A percentile compares a stretch with the other conserved stretches of the same genome.
Evolutionary conservation across 2,888 invertebrate species (phyloP).

Genomic region (Ectemnius lituratus): DNA sequence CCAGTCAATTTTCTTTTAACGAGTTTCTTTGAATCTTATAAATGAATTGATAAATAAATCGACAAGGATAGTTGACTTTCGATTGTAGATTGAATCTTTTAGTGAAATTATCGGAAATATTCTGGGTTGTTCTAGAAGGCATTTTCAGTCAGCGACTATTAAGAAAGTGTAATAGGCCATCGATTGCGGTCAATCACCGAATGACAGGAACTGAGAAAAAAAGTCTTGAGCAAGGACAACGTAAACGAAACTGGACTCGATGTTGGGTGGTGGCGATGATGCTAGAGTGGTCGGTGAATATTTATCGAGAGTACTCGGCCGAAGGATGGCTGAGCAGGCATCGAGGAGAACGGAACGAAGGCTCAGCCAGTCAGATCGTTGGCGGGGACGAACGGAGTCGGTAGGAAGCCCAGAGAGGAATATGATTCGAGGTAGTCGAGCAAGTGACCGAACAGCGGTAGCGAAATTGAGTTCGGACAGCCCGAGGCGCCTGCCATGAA

Average conservation of each 20-base stretch:
- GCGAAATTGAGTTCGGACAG: slow-evolving; percentile 64
- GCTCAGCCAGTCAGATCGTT: not conserved
- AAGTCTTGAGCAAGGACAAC: not conserved
- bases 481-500: slow-evolving; percentile 65
- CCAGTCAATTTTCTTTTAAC: too few relatives aligned
- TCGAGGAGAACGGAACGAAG: slow-evolving; percentile 5
- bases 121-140: too few relatives aligned
- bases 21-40: too few relatives aligned
- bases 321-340: slow-evolving; percentile 29
- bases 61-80: too few relatives aligned
- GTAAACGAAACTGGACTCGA: not conserved
- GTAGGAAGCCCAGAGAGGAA: slow-evolving; percentile 17
- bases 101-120: too few relatives aligned
- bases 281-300: slow-evolving; percentile 56
- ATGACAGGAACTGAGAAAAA: not conserved
- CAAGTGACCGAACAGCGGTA: slow-evolving; percentile 47
- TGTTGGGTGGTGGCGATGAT: slow-evolving; percentile 11
- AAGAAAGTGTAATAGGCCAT: too few relatives aligned
- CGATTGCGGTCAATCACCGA: not conserved
- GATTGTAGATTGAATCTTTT: too few relatives aligned
- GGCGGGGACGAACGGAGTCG: slow-evolving; percentile 8
- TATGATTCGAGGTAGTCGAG: slow-evolving; percentile 40
- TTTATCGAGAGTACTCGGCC: slow-evolving; percentile 59
- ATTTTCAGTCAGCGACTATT: too few relatives aligned
- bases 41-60: too few relatives aligned